Base-by-base conservation (phyloP, 2,797 vertebrate species). In the Pempheris klunzingeri region DNA sequence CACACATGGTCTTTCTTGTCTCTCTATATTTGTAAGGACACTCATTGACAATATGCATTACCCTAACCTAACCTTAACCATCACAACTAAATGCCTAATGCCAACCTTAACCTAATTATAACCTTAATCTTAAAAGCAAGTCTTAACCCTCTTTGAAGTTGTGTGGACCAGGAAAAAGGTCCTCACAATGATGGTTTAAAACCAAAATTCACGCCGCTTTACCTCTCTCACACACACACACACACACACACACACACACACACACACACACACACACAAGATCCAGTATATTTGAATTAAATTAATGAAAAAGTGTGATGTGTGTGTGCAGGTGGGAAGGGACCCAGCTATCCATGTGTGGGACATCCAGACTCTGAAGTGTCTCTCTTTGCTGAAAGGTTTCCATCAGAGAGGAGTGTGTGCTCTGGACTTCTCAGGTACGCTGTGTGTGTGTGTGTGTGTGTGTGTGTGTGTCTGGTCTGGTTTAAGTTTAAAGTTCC, bases 371-470 rank as follows among this genome's bases (percentile, higher is more conserved):
- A 97, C 96, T 0, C 93, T 99, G 68, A 98, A 97, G 87, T 99
- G 97, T 89, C 92, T 99, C 59, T 98, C 98, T 0, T 57, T 99
- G 30, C 93, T 99, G 75, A 97, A 93, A 90, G 97, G 98, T 39
- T 96, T 97, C 52, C 98, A 99, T 80, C 97, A 96, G 79, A 96
- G 95, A 86, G 98, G 97, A 72, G 97, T 99, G 53, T 97, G 97
- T 66, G 96, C 97, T 0, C 94, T 99, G 13, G 98, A 98, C 86
- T 99, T 99, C 89, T 97, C 98, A 93, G 97, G 98, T 99, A 84
- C 79, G 73, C 1, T 53, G n/a, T 41, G 38, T 39, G 46, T 71
- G 20, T 47, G 39, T 0, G 34, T 57, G 44, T 53, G 26, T 47
- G 5, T 24, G 3, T 34, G 18, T 54, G 26, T 28, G 49, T 20